Percentiles rank a stretch among this genome's conserved stretches.
phyloP scores from a whole-genome alignment of 2,113 vertebrate species.

The Megaceryle maxima region DNA sequence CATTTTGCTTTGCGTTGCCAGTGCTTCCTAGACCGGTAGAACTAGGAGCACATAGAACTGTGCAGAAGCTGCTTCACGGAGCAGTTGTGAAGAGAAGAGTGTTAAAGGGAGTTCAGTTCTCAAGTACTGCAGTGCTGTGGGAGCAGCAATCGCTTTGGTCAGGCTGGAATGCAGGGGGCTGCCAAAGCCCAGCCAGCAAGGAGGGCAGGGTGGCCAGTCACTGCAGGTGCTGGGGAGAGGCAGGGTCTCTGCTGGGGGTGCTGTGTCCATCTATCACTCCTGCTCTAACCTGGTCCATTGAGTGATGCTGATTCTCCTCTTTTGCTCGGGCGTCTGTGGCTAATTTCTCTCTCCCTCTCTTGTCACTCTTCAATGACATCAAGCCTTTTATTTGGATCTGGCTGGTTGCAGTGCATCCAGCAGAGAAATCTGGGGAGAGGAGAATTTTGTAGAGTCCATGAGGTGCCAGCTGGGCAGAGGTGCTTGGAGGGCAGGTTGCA shows the following conservation, averaged over 20 bases:
- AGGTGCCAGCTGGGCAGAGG: neutral
- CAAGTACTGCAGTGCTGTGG: accelerated
- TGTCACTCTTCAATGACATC: neutral
- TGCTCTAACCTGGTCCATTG: accelerated
- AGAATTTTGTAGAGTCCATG: neutral
- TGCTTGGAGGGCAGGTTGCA: neutral
- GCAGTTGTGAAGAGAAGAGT: neutral
- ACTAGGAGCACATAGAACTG: accelerated
- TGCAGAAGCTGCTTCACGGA: neutral
- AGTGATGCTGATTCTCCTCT: neutral
- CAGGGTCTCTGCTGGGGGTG: neutral
- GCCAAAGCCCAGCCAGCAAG: neutral
- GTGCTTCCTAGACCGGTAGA: neutral
- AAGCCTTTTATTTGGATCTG: neutral
- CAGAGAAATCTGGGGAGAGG: neutral
- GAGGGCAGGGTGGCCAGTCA: accelerated
- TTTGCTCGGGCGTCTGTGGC: accelerated
- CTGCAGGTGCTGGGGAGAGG: neutral
- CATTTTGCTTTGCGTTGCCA: neutral
- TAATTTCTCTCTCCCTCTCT: neutral
- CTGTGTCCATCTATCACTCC: neutral
- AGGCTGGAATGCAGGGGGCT: neutral
- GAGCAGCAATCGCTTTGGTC: neutral
- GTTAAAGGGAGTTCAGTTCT: neutral
- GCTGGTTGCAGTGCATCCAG: neutral